Evolutionary conservation across 2,113 vertebrate genomes (phyloP).

Genomic region (Mastomys natalensis): DNA sequence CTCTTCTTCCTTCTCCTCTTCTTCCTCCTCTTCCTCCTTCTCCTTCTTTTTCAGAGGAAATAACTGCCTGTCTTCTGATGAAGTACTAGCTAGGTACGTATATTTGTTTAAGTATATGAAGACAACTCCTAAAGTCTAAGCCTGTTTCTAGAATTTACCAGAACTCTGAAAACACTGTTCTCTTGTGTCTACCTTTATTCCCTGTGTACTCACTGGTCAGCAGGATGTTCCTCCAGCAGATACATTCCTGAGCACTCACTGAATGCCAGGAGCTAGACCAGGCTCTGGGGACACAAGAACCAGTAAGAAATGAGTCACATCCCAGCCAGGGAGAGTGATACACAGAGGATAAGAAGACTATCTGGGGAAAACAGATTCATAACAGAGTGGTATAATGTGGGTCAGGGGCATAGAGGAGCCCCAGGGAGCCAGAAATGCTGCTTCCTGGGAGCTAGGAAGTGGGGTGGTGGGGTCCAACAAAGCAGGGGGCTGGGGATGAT

Average conservation of each 20-base stretch:
- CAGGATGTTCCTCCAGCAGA: background rate
- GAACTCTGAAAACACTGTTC: background rate
- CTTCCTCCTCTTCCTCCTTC: background rate
- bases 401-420: too few species aligned
- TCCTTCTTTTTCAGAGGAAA: background rate
- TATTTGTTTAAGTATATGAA: conserved; percentile 7
- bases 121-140: background rate
- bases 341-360: background rate
- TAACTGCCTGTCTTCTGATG: background rate
- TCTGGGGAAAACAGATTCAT: background rate
- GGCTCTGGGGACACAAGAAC: background rate
- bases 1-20: too few species aligned
- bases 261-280: background rate
- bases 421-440: background rate
- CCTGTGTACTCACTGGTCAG: background rate
- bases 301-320: background rate
- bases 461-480: rapidly evolving
- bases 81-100: background rate
- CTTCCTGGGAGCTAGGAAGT: background rate
- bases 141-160: background rate
- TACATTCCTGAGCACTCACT: background rate
- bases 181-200: background rate
- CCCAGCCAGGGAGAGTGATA: background rate
- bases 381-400: background rate
- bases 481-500: background rate